Evolutionary conservation across 1,140 invertebrate genomes (phyloP), one percentile per base, ranked within the genome.

Genomic region (Temnothorax longispinosus): DNA sequence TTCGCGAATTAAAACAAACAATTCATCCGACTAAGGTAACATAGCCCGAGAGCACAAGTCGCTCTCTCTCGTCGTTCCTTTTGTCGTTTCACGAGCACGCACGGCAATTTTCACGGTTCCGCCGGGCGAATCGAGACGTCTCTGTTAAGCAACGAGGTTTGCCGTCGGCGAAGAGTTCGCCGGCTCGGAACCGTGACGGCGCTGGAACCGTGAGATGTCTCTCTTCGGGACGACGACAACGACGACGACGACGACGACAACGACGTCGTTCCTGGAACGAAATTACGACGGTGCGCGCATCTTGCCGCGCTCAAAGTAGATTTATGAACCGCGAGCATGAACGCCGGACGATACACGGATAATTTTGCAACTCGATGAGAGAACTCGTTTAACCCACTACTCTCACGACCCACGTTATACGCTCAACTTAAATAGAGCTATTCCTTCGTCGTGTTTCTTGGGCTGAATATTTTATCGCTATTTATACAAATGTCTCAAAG

Each of bases 21-120:
- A 84, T 27, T 82, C 54, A 82, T 72, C 41, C 27, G n/a, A 27
- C 62, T 11, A 32, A 18, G 15, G 77, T 10, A 47, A 60, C 69
- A 44, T 69, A 50, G 54, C 18, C 67, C 13, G 35, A 7, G 35
- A 81, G 80, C 80, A 32, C 65, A 15, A 47, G 41, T 50, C 65
- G 10, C 8, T 69, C 65, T 69, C 41, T 38, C 50, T 52, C 52
- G 15, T 60, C 69, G 69, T 84, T 84, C 69, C 54, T 84, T 84
- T 84, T 74, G 80, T 75, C 80, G 80, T 84, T 50, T 32, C 69
- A 54, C 54, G 44, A 65, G 77, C 62, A 90, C 67, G 77, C 71
- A 86, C n/a, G 88, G 62, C 80, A 60, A 69, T 88, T 90, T 90
- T 90, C 88, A 90, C 86, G 88, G 80, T 81, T 76, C 56, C 62